Evolutionary conservation across 2,888 invertebrate genomes (phyloP), one percentile per base, ranked within the genome.

Genomic region (Drosophila fulvimacula): DNA sequence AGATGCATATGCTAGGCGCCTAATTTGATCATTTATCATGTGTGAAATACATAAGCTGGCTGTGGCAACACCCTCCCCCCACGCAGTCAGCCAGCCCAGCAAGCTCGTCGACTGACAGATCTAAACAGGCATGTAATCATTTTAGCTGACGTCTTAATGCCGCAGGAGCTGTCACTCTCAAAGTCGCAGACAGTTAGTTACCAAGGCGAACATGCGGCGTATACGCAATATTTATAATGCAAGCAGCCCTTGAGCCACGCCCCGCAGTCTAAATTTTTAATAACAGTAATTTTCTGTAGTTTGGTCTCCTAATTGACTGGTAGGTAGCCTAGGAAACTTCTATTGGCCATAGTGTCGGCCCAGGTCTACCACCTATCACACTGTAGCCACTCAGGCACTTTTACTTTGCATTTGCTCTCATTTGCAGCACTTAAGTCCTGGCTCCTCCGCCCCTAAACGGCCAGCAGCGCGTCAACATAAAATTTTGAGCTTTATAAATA

Each of bases 1-100:
- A 46, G 41, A 42, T 60, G 48, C 56, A 72, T 68, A 72, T 76
- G 76, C 76, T 63, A 73, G 82, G 75, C 72, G 69, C 79, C 81
- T 88, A 85, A 85, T 85, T 85, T 85, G 79, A 85, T 85, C 85
- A 85, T 85, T 85, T 88, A 85, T 85, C 85, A 85, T 85, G 83
- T 88, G 85, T 70, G 78, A 88, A 88, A 77, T 81, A 69, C 81
- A 85, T 75, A 77, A 81, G 85, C 71, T 74, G 71, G 69, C 76
- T 75, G 63, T 70, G 63, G 41, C 72, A 67, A 68, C 42, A 61
- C 27, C 17, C 61, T 46, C 27, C 1, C 27, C n/a, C n/a, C n/a
- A n/a, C n/a, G n/a, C n/a, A n/a, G n/a, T n/a, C 27, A 27, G 27
- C 27, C 30, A 30, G 30, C 30, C 30, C 30, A 57, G 36, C 13